Evolutionary conservation across 30 jellyfish, hydroid and myxozoan genomes (phyloP), one percentile per base, ranked within the genome.

Genomic region (Pelagia noctiluca): DNA sequence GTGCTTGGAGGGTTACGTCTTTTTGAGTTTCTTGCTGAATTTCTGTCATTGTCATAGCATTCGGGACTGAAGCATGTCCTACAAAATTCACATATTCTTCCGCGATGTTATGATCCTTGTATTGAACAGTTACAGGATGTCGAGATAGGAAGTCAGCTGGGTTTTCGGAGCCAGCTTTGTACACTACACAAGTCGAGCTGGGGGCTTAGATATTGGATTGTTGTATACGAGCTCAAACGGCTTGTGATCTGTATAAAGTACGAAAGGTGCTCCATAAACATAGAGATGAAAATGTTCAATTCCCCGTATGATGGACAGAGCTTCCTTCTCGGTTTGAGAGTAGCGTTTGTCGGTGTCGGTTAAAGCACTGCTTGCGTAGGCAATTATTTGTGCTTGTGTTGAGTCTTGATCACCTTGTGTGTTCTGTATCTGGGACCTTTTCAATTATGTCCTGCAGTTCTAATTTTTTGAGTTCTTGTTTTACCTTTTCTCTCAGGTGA

Each of bases 11-110:
- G 48, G 80, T 64, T 16, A 7, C 25, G 66, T 86, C 92, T 36
- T 61, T 62, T 77, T 72, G 26, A 25, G 91, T 64, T 29, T 26
- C 93, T 34, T 35, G 75, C 60, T 63, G 50, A 12, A 63, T 75
- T 42, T 86, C 93, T 48, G 49, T 36, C 42, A 75, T 5, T 63
- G 96, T 60, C 86, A 86, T 76, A 31, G 96, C 76, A 42, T 86
- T 64, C 24, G 93, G 96, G 57, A 52, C 57, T 25, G 87, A 75
- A 52, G 48, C 29, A 13, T 30, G 22, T 26, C 64, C 26, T 19
- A 75, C n/a, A 37, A 75, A 75, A 35, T 75, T 75, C n/a, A 75
- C 87, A 31, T 75, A 48, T 50, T 48, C 76, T 57, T 61, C 80
- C 29, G 80, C 89, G 29, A 77, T 34, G 37, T 75, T 60, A 49